Percentiles rank a stretch among this genome's conserved stretches.
These are phyloP conservation scores for Lagodon rhomboides DNA, from an alignment of 2,797 vertebrate genomes.

Conservation along the genomic window DNA sequence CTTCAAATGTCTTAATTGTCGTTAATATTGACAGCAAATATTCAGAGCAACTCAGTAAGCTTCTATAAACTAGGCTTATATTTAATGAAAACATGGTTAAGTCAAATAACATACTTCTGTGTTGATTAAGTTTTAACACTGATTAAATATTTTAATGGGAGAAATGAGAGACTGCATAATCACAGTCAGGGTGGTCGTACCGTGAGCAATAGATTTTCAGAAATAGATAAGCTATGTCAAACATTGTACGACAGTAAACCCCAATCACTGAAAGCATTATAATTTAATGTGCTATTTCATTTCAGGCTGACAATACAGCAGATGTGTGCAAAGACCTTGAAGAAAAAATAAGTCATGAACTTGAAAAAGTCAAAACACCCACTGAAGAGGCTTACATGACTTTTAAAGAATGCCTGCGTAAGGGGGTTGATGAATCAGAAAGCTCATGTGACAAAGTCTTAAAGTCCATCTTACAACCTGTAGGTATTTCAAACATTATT, in stretches of 20 bases:
- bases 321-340: slow-evolving; percentile 16
- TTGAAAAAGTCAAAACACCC: background rate
- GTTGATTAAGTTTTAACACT: background rate
- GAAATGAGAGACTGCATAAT: background rate
- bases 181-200: too few species aligned
- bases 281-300: background rate
- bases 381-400: background rate
- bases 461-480: background rate
- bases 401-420: slow-evolving; percentile 34
- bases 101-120: background rate
- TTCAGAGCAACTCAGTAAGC: background rate
- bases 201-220: too few species aligned
- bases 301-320: slow-evolving; percentile 24
- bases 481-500: slow-evolving; percentile 15
- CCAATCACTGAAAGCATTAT: background rate
- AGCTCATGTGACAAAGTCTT: slow-evolving; percentile 2
- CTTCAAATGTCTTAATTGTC: background rate
- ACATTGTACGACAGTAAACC: background rate
- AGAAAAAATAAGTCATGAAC: background rate
- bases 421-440: slow-evolving; percentile 48
- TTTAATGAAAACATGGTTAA: background rate
- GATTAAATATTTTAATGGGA: background rate
- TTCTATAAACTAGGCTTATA: background rate
- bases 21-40: background rate
- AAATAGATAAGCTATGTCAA: background rate